Evolutionary conservation across 2,113 vertebrate species (phyloP).

Genomic region (Meles meles): DNA sequence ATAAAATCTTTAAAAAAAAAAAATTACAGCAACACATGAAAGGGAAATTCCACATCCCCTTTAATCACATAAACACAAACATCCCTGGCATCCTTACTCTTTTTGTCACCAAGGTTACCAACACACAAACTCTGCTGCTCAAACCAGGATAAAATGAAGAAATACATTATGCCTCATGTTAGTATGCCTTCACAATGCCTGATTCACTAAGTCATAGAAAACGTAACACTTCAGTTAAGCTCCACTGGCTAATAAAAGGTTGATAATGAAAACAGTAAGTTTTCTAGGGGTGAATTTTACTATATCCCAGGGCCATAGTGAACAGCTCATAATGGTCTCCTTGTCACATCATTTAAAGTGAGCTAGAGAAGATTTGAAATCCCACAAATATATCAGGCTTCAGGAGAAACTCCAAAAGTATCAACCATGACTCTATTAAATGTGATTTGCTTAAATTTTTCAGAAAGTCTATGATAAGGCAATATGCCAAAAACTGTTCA

Average conservation of each 20-base stretch:
- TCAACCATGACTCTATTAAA: background rate
- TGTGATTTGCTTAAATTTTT: slow-evolving; percentile 14
- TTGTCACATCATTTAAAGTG: background rate
- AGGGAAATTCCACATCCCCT: background rate
- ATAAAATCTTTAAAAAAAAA: background rate
- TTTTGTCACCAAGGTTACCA: slow-evolving; percentile 1
- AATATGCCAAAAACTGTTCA: background rate
- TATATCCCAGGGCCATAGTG: background rate
- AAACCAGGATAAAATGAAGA: background rate
- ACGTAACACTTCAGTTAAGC: background rate
- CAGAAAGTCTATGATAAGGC: background rate
- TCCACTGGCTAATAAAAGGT: background rate
- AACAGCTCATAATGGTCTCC: background rate
- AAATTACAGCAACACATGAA: background rate
- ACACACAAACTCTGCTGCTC: background rate
- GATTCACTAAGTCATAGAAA: background rate
- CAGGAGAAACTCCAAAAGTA: background rate
- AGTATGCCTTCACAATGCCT: background rate
- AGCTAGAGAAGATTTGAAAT: background rate
- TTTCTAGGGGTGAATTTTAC: background rate
- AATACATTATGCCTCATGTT: background rate
- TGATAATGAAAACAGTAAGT: background rate
- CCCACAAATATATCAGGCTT: background rate
- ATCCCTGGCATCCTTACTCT: background rate
- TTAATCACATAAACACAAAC: slow-evolving; percentile 21